These are phyloP conservation scores for Platycheirus rosarum DNA, from an alignment of 2,888 invertebrate genomes.

Conservation along the genomic window DNA sequence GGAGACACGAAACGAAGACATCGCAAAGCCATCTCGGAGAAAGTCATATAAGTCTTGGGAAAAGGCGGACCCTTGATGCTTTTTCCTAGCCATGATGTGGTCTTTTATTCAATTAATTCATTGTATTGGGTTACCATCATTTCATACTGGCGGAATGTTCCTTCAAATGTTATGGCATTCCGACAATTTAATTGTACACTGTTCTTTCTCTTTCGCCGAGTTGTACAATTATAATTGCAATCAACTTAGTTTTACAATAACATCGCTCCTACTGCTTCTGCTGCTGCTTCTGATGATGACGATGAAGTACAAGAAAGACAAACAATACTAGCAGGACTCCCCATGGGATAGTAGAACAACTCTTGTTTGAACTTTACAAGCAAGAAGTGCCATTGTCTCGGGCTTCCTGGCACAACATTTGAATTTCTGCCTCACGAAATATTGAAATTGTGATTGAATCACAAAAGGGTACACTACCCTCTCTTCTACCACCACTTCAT, in stretches of 20 bases:
- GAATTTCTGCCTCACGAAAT: slow-evolving; percentile 71
- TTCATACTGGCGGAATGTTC: not conserved
- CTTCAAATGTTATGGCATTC: slow-evolving; percentile 21
- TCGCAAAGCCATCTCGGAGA: slow-evolving; percentile 33
- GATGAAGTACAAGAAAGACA: slow-evolving; percentile 39
- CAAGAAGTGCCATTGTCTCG: slow-evolving; percentile 53
- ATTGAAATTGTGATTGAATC: slow-evolving; percentile 70
- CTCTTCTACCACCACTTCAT: not conserved
- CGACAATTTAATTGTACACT: slow-evolving; percentile 50
- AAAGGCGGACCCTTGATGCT: slow-evolving; percentile 36
- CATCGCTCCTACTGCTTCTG: too few species aligned
- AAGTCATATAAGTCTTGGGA: slow-evolving; percentile 32
- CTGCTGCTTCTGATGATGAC: not conserved
- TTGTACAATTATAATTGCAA: slow-evolving; percentile 54
- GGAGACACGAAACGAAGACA: not conserved
- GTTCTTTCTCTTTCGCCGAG: slow-evolving; percentile 39
- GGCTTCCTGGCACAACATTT: slow-evolving; percentile 71
- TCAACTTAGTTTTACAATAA: slow-evolving; percentile 10
- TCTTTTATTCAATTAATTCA: slow-evolving; percentile 56
- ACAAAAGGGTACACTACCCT: slow-evolving; percentile 37
- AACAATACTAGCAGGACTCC: slow-evolving; percentile 60
- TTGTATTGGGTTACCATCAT: slow-evolving; percentile 32
- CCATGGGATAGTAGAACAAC: slow-evolving; percentile 18
- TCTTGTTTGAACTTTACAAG: slow-evolving; percentile 19
- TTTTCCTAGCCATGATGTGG: not conserved